Percentiles rank a stretch among this genome's conserved stretches.
Conservation (phyloP, 2,888 invertebrate species). For the Chalcosyrphus nemorum region DNA sequence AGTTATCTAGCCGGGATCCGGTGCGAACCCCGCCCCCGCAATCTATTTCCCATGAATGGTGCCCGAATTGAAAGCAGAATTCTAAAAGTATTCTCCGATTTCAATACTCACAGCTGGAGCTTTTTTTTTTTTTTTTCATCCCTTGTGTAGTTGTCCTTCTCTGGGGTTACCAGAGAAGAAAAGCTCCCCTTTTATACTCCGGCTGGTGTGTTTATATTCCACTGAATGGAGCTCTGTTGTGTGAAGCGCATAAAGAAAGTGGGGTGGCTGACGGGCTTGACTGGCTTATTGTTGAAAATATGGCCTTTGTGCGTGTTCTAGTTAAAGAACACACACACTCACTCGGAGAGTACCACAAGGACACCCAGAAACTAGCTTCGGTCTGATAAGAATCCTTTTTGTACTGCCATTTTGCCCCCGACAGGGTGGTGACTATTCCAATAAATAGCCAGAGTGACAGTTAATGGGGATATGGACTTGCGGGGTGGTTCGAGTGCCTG, state of each 20-base stretch:
- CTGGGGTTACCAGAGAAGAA: constrained; percentile 37
- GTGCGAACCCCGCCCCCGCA: not conserved
- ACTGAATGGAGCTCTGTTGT: constrained; percentile 57
- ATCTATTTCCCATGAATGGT: constrained; percentile 43
- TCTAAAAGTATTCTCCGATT: constrained; percentile 56
- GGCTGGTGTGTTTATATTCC: constrained; percentile 47
- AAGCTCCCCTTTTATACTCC: constrained; percentile 49
- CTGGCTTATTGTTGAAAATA: constrained; percentile 68
- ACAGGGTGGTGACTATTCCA: constrained; percentile 34
- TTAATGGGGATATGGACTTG: constrained; percentile 26
- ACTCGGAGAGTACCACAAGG: no score
- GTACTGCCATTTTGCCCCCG: not conserved
- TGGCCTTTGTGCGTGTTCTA: constrained; percentile 70
- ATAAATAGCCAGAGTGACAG: constrained; percentile 52
- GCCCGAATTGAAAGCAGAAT: constrained; percentile 53
- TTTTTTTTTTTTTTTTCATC: constrained; percentile 24
- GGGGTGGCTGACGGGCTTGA: constrained; percentile 60
- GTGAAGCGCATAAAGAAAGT: constrained; percentile 29
- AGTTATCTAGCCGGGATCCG: constrained; percentile 36
- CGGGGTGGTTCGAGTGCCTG: constrained; percentile 4
- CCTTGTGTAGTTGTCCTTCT: constrained; percentile 35
- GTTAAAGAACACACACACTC: constrained; percentile 41
- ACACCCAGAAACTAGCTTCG: constrained; percentile 40
- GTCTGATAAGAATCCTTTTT: constrained; percentile 63
- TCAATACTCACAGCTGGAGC: constrained; percentile 53